Evolutionary conservation across 2,113 vertebrate genomes (phyloP).

Genomic region (Tiliqua scincoides): DNA sequence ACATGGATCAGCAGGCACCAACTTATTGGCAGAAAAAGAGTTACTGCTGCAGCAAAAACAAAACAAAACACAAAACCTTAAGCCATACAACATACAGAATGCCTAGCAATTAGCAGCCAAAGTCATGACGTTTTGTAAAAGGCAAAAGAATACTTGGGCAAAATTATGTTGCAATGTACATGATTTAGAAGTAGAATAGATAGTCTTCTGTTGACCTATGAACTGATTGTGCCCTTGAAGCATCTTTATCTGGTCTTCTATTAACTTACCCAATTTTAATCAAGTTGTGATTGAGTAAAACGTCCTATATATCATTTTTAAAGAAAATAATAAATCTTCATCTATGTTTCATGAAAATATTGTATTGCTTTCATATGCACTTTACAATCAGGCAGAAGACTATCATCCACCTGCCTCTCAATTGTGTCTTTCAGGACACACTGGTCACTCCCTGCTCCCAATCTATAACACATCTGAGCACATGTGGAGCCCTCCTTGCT

Average conservation of each 20-base stretch:
- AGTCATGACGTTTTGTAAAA: background rate
- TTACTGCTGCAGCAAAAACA: background rate
- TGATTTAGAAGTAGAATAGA: background rate
- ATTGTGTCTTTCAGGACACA: background rate
- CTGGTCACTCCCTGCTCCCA: background rate
- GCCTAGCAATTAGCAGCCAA: background rate
- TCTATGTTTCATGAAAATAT: background rate
- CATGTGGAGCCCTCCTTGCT: background rate
- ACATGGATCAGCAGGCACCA: background rate
- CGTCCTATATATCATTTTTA: background rate
- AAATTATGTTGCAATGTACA: background rate
- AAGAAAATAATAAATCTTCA: background rate
- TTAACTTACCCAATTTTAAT: background rate
- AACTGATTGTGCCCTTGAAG: background rate
- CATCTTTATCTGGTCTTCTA: background rate
- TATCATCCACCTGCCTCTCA: background rate
- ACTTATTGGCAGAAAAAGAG: background rate
- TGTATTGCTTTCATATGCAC: background rate
- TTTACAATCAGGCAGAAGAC: background rate
- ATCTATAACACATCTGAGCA: background rate
- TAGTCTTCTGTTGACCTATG: background rate
- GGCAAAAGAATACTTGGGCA: background rate
- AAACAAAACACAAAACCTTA: background rate
- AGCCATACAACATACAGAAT: conserved; percentile 6
- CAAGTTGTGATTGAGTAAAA: background rate